A percentile compares a stretch with the other conserved stretches of the same genome.
Evolutionary conservation across 1,140 invertebrate species (phyloP).

Genomic region (Drosophila repletoides): DNA sequence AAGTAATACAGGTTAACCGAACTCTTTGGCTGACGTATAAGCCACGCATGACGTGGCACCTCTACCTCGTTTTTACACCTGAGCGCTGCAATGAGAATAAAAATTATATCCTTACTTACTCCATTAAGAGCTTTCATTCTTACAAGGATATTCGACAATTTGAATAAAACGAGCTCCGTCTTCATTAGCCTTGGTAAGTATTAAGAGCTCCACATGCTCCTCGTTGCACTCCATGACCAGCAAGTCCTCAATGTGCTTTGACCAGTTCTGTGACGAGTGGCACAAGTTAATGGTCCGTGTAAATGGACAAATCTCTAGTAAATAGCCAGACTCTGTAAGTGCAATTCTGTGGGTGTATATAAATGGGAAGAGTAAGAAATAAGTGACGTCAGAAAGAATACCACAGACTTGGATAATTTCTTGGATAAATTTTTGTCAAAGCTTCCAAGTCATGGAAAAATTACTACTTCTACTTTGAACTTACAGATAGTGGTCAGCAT

Average conservation of each 20-base stretch:
- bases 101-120: not conserved
- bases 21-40: slow-evolving; percentile 72
- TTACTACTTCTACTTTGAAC: slow-evolving; percentile 18
- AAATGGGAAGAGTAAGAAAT: not conserved
- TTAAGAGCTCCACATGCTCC: slow-evolving; percentile 65
- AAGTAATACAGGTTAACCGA: slow-evolving; percentile 79
- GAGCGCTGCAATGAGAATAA: slow-evolving; percentile 39
- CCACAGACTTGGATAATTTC: not conserved
- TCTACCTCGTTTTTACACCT: slow-evolving; percentile 75
- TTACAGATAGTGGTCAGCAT: slow-evolving; percentile 70
- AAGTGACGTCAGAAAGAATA: not conserved
- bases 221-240: slow-evolving; percentile 70
- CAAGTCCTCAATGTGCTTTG: slow-evolving; percentile 67
- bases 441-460: too few species aligned
- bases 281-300: slow-evolving; percentile 41
- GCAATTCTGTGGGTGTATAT: slow-evolving; percentile 45
- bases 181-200: slow-evolving; percentile 55
- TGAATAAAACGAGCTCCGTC: slow-evolving; percentile 55
- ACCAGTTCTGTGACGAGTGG: not conserved
- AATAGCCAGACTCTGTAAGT: slow-evolving; percentile 61
- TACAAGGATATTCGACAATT: slow-evolving; percentile 78
- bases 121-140: not conserved
- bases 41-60: slow-evolving; percentile 63
- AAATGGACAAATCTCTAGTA: slow-evolving; percentile 75
- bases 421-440: not conserved